phyloP scores from a whole-genome alignment of 2,888 invertebrate genomes.

The Linnaemya tessellans region DNA sequence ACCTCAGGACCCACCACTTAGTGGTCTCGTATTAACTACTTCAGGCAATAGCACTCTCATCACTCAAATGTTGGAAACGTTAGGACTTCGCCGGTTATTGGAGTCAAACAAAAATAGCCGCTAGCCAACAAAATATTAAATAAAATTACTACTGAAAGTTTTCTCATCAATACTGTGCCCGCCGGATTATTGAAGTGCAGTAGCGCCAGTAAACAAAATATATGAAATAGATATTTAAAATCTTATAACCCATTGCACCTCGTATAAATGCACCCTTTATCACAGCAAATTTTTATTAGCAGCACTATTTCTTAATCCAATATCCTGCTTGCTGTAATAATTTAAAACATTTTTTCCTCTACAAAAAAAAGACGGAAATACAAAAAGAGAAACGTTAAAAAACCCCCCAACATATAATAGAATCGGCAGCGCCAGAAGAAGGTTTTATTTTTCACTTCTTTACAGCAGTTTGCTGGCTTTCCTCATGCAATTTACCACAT shows the following conservation, averaged over 20 bases:
- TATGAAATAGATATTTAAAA: too few relatives aligned
- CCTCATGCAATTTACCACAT: constrained; percentile 35
- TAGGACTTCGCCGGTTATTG: too few relatives aligned
- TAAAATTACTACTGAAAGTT: too few relatives aligned
- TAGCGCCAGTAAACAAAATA: too few relatives aligned
- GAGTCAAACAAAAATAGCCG: too few relatives aligned
- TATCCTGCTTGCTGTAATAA: constrained; percentile 81
- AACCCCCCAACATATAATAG: constrained; percentile 31
- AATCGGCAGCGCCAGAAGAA: constrained; percentile 37
- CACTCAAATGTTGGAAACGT: too few relatives aligned
- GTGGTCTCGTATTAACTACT: too few relatives aligned
- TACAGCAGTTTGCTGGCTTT: constrained; percentile 35
- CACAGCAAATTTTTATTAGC: constrained; percentile 10
- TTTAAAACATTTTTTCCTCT: constrained; percentile 71
- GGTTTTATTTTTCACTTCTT: constrained; percentile 10
- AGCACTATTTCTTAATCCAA: constrained; percentile 79
- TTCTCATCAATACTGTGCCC: too few relatives aligned
- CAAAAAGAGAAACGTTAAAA: not conserved
- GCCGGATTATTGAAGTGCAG: too few relatives aligned
- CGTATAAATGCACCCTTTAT: not conserved
- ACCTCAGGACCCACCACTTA: too few relatives aligned
- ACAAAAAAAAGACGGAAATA: constrained; percentile 10
- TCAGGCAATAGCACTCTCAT: too few relatives aligned
- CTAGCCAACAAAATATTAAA: too few relatives aligned
- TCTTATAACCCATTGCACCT: not conserved